phyloP scores from a whole-genome alignment of 1,140 invertebrate genomes.

The Helicoverpa armigera region DNA sequence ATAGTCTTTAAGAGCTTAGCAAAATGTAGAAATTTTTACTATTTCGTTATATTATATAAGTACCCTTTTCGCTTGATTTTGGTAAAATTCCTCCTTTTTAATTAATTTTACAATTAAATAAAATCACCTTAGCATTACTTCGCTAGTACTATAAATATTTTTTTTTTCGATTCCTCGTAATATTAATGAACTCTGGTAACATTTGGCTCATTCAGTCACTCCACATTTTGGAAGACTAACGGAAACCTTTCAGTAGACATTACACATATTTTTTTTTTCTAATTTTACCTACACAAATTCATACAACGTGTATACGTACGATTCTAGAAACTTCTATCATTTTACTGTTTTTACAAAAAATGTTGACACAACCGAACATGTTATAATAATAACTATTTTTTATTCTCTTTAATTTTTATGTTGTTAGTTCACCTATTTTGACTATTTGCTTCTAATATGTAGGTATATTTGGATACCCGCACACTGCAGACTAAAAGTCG shows the following conservation, averaged over 20 bases:
- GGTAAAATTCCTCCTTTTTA: conserved; percentile 61
- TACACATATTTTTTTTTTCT: conserved; percentile 54
- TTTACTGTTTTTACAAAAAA: conserved; percentile 51
- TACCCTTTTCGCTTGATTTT: conserved; percentile 69
- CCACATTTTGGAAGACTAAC: conserved; percentile 79
- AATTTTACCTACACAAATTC: conserved; percentile 63
- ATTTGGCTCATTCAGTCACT: conserved; percentile 79
- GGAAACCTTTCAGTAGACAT: conserved; percentile 59
- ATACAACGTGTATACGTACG: conserved; percentile 67
- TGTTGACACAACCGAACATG: conserved; percentile 63
- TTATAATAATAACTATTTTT: conserved; percentile 50
- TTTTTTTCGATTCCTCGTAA: conserved; percentile 61
- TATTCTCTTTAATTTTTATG: conserved; percentile 28
- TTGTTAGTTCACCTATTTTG: conserved; percentile 32
- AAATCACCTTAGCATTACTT: conserved; percentile 36
- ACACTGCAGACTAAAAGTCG: too few species aligned
- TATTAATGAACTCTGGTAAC: conserved; percentile 69
- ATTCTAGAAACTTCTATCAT: conserved; percentile 37
- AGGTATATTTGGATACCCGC: background rate
- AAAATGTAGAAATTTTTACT: conserved; percentile 65
- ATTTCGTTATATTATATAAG: conserved; percentile 57
- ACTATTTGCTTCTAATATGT: conserved; percentile 41
- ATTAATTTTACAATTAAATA: conserved; percentile 34
- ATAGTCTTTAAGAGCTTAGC: conserved; percentile 61
- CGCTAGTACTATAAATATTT: conserved; percentile 48